These are phyloP conservation scores for Caenorhabditis drosophilae DNA, from an alignment of 2,888 invertebrate genomes.

Conservation along the genomic window DNA sequence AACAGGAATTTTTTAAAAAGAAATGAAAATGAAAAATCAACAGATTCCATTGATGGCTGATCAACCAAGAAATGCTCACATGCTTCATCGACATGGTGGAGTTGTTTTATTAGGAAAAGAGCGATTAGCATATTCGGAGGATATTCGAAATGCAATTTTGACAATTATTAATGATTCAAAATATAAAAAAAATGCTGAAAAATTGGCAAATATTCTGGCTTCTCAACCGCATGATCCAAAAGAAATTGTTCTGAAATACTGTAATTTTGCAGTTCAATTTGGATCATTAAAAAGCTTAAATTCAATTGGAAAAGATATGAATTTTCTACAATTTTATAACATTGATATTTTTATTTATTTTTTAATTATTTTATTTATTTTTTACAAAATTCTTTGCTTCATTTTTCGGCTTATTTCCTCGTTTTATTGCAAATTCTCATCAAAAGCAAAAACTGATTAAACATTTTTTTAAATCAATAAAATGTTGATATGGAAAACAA, in stretches of 20 bases:
- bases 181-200: constrained; percentile 20
- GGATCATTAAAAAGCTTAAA: constrained; percentile 23
- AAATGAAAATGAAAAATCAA: background rate
- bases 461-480: no score
- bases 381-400: no score
- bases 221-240: constrained; percentile 29
- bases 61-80: constrained; percentile 37
- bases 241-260: constrained; percentile 33
- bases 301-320: constrained; percentile 32
- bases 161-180: constrained; percentile 14
- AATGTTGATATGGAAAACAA: no score
- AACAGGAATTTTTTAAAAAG: background rate
- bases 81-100: constrained; percentile 35
- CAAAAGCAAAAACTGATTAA: no score
- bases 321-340: constrained; percentile 20
- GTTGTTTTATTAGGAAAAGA: constrained; percentile 22
- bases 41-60: constrained; percentile 39
- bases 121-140: constrained; percentile 9
- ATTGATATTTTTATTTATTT: background rate
- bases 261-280: constrained; percentile 28
- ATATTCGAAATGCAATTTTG: constrained; percentile 18
- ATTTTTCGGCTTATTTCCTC: no score
- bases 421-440: no score
- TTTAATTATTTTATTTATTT: background rate
- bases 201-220: constrained; percentile 21